Conservation (phyloP, 1,140 invertebrate species). For the Drosophila insularis region DNA sequence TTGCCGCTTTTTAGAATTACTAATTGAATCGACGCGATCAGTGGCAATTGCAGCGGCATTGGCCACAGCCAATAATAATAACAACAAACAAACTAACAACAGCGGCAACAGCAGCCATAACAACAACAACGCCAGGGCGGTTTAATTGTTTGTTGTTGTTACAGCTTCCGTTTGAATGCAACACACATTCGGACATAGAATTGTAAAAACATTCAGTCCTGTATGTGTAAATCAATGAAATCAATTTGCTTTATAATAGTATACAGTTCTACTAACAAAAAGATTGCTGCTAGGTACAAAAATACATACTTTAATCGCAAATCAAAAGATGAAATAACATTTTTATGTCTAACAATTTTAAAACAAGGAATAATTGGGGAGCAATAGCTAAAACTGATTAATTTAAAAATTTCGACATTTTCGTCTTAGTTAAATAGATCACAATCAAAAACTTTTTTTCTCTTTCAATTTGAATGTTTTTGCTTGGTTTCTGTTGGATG, state of each 20-base stretch:
- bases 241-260: constrained; percentile 33
- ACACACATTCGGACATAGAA: constrained; percentile 37
- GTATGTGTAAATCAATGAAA: constrained; percentile 41
- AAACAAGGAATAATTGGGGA: background rate
- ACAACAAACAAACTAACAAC: constrained; percentile 35
- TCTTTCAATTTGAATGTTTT: no score
- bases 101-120: constrained; percentile 28
- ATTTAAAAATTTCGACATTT: no score
- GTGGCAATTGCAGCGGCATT: constrained; percentile 69
- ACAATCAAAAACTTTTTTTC: no score
- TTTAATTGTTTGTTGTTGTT: constrained; percentile 55
- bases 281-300: background rate
- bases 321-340: no score
- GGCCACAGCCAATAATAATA: constrained; percentile 37
- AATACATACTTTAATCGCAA: background rate
- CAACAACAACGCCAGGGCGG: constrained; percentile 34
- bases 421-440: no score
- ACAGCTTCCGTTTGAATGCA: constrained; percentile 52
- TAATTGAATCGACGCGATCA: constrained; percentile 82
- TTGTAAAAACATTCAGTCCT: constrained; percentile 22
- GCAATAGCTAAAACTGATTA: no score
- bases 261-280: background rate
- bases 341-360: no score
- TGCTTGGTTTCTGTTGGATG: background rate
- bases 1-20: constrained; percentile 81